Percentiles rank a stretch among this genome's conserved stretches.
Conservation (phyloP, 2,113 vertebrate species). For the Myiozetetes cayanensis region DNA sequence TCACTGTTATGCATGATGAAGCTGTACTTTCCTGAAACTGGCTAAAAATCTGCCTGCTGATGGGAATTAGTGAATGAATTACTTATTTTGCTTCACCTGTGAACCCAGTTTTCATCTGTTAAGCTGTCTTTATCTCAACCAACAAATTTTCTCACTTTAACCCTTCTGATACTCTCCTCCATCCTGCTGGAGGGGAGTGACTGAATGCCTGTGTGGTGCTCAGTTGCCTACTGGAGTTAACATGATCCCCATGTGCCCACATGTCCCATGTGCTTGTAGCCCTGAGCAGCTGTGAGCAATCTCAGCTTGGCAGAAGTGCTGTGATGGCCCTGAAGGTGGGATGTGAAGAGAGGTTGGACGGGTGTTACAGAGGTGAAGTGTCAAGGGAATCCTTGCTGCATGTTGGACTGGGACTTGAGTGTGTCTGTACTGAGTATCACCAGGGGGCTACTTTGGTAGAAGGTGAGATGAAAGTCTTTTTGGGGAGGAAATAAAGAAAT, state of each 20-base stretch:
- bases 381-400: background rate
- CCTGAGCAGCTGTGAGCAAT: background rate
- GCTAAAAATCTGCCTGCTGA: background rate
- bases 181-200: background rate
- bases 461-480: background rate
- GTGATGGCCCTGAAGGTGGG: background rate
- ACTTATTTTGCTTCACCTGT: background rate
- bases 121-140: background rate
- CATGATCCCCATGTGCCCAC: background rate
- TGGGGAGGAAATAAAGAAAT: background rate
- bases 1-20: fast-evolving
- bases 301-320: background rate
- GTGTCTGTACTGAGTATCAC: background rate
- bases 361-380: background rate
- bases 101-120: background rate
- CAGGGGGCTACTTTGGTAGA: background rate
- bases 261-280: background rate
- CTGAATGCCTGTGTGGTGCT: background rate
- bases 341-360: background rate
- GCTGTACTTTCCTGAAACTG: background rate
- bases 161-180: background rate
- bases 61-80: background rate
- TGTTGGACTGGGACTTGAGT: background rate
- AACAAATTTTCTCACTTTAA: background rate
- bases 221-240: background rate